phyloP scores from a whole-genome alignment of 2,113 vertebrate species.

The Rissa tridactyla region DNA sequence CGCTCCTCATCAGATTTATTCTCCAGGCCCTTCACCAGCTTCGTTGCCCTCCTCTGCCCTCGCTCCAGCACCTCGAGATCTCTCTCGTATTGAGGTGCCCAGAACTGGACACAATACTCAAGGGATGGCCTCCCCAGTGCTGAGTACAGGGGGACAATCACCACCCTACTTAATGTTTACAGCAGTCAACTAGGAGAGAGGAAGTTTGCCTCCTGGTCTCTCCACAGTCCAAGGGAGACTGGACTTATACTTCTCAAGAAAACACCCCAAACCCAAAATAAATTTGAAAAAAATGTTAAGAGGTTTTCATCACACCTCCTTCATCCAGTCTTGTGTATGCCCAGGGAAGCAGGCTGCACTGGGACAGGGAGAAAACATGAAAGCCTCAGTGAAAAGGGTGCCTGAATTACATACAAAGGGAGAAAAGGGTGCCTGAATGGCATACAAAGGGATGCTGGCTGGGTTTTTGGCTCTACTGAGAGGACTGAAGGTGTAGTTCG shows the following conservation, averaged over 20 bases:
- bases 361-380: neutral
- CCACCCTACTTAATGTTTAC: neutral
- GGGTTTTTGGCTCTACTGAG: neutral
- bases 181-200: neutral
- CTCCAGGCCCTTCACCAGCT: no score
- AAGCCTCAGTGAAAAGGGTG: neutral
- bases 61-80: no score
- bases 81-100: no score
- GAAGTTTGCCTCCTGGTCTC: neutral
- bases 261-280: neutral
- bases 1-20: no score
- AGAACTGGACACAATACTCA: no score
- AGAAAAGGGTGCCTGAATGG: neutral
- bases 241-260: neutral
- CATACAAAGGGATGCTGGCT: neutral
- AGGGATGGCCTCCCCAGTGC: no score
- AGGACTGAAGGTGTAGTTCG: neutral
- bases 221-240: neutral
- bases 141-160: no score
- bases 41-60: no score
- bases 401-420: neutral
- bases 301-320: neutral
- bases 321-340: neutral
- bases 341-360: neutral
- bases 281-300: neutral